Evolutionary conservation across 2,113 vertebrate genomes (phyloP), one percentile per base, ranked within the genome.

Genomic region (Gorsachius goisagi): DNA sequence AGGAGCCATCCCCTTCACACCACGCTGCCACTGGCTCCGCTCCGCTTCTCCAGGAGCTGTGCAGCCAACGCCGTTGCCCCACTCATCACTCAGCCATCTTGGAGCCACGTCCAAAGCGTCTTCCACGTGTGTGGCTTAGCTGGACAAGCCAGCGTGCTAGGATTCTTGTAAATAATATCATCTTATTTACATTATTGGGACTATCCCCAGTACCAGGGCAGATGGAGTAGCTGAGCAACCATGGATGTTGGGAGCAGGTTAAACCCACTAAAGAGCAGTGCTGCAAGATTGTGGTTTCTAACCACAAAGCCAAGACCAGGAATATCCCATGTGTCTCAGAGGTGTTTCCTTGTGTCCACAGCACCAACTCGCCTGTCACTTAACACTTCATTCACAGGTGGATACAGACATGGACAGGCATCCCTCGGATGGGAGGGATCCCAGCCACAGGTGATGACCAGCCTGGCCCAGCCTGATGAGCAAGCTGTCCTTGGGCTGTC

Each of bases 261-360:
- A 73, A 93, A 68, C 18, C 10, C 44, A 6, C 23, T 63, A 6
- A 59, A 79, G 1, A n/a, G 8, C 6, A 20, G 9, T 15, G 55
- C 14, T 91, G 21, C 23, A 80, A 73, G 49, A 13, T 0, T 32
- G 5, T 7, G 16, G 13, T 53, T 62, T 82, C 49, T 66, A 76
- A 12, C 3, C 15, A 47, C 20, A 60, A 2, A 66, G 12, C 21
- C 45, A 73, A 85, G 32, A 59, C 13, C 32, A 55, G 30, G 14
- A 23, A 33, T 20, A 27, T 2, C 3, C 4, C 1, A 0, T 15
- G 12, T 49, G 12, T 75, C n/a, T 33, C 2, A 1, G 33, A 76
- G 17, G 9, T 39, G 10, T n/a, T 66, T 68, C 12, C 12, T 56
- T 69, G 15, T 37, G 19, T 32, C 52, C 58, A 68, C 20, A 64